These are phyloP conservation scores for Cherax destructor DNA, from an alignment of 1,140 invertebrate species.

Conservation along the genomic window DNA sequence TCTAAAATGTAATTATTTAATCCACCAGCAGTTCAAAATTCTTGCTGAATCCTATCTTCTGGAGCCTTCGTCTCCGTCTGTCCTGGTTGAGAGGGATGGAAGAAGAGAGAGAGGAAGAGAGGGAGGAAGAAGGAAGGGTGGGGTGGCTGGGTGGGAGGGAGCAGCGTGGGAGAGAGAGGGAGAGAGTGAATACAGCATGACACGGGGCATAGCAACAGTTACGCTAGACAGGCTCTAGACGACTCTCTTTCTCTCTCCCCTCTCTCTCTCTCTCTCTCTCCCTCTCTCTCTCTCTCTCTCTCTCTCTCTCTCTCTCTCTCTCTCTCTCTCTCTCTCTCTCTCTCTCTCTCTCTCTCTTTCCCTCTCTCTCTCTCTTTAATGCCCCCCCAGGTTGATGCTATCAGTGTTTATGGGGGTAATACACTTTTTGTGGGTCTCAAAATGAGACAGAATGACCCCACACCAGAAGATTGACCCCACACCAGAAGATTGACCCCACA, in stretches of 20 bases:
- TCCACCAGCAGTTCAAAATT: no score
- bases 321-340: background rate
- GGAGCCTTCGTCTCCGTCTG: no score
- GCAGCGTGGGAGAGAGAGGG: no score
- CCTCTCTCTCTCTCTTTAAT: background rate
- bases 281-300: conserved; percentile 18
- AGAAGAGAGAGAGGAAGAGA: background rate
- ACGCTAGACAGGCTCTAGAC: no score
- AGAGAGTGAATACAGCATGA: no score
- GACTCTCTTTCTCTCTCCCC: no score
- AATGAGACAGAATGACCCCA: background rate
- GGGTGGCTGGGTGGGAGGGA: background rate
- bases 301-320: no score
- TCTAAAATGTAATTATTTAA: no score
- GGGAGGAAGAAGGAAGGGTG: background rate
- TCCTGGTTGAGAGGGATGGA: background rate
- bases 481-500: no score
- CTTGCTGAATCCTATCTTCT: no score
- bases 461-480: background rate
- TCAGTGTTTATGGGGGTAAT: conserved; percentile 22
- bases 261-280: no score
- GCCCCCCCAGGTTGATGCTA: conserved; percentile 24
- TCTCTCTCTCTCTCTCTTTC: background rate
- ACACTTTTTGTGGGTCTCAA: conserved; percentile 14
- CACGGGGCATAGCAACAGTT: no score